Conservation (phyloP, 2,797 vertebrate species). For the Steatocranus sp. region DNA sequence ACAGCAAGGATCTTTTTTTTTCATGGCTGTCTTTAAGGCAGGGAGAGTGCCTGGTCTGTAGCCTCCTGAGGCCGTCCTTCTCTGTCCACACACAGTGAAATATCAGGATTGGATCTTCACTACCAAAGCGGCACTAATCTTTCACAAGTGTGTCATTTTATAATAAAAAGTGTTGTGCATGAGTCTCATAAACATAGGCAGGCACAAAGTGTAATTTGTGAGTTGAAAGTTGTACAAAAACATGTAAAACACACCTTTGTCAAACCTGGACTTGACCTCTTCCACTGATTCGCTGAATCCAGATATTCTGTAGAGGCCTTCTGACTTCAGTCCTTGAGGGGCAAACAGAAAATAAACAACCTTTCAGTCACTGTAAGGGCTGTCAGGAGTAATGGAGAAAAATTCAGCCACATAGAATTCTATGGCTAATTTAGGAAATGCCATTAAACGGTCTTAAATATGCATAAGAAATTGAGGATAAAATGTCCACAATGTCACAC, state of each 20-base stretch:
- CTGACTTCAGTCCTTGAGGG: constrained; percentile 89
- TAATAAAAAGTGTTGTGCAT: constrained; percentile 38
- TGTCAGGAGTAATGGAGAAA: constrained; percentile 24
- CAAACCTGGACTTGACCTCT: constrained; percentile 96
- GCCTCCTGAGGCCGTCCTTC: background rate
- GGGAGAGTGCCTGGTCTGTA: constrained; percentile 5
- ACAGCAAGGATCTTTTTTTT: background rate
- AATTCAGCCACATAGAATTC: constrained; percentile 5
- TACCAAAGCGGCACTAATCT: constrained; percentile 64
- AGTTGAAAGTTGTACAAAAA: constrained; percentile 12
- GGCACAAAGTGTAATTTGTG: background rate
- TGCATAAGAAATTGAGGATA: constrained; percentile 48
- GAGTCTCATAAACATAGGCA: constrained; percentile 31
- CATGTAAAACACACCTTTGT: constrained; percentile 83
- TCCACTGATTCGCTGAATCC: constrained; percentile 98
- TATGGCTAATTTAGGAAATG: constrained; percentile 37
- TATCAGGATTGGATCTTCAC: constrained; percentile 11
- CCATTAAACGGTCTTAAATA: constrained; percentile 52
- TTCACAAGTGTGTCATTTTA: constrained; percentile 59
- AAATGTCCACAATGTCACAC: constrained; percentile 46
- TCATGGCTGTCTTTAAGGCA: constrained; percentile 15
- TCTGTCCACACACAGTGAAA: constrained; percentile 33
- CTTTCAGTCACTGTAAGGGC: constrained; percentile 20
- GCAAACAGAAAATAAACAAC: constrained; percentile 24
- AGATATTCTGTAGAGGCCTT: constrained; percentile 97